Percentiles rank a stretch among this genome's conserved stretches.
Conservation (phyloP, 1,140 invertebrate genomes). For the Heterodera carotae region DNA sequence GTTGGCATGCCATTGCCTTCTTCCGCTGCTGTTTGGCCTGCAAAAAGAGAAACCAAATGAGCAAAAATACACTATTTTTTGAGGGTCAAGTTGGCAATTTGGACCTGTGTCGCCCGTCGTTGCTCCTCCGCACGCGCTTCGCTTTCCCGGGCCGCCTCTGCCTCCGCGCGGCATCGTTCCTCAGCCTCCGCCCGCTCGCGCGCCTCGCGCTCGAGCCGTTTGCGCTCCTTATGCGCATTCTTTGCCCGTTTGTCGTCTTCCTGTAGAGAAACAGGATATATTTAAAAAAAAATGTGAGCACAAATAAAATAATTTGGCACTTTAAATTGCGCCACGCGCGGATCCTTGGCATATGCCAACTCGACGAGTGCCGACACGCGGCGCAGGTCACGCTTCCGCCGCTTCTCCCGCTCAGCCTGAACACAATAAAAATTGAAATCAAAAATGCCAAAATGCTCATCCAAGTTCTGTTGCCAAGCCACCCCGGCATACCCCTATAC, state of each 20-base stretch:
- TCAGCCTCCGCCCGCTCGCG: conserved; percentile 67
- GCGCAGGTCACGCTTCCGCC: conserved; percentile 52
- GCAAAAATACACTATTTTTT: background rate
- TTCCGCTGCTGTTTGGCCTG: conserved; percentile 49
- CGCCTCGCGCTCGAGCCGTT: conserved; percentile 59
- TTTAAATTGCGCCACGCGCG: conserved; percentile 84
- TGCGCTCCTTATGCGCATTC: conserved; percentile 69
- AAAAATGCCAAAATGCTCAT: no score
- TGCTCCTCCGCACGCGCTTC: conserved; percentile 43
- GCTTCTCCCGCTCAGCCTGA: conserved; percentile 52
- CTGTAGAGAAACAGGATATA: background rate
- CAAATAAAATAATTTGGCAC: conserved; percentile 80
- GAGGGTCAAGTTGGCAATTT: background rate
- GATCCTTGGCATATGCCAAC: conserved; percentile 88
- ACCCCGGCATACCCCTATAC: no score
- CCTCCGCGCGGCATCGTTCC: conserved; percentile 74
- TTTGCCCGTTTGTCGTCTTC: conserved; percentile 73
- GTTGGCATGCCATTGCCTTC: conserved; percentile 42
- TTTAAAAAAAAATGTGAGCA: background rate
- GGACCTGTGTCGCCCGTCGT: conserved; percentile 34
- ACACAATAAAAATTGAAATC: conserved; percentile 2
- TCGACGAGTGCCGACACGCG: conserved; percentile 69
- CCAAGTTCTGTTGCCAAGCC: no score
- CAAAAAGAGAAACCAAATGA: background rate
- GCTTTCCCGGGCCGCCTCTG: conserved; percentile 63